Evolutionary conservation across 92 coral and sea anemone genomes (phyloP).

Genomic region (Muricea muricata): DNA sequence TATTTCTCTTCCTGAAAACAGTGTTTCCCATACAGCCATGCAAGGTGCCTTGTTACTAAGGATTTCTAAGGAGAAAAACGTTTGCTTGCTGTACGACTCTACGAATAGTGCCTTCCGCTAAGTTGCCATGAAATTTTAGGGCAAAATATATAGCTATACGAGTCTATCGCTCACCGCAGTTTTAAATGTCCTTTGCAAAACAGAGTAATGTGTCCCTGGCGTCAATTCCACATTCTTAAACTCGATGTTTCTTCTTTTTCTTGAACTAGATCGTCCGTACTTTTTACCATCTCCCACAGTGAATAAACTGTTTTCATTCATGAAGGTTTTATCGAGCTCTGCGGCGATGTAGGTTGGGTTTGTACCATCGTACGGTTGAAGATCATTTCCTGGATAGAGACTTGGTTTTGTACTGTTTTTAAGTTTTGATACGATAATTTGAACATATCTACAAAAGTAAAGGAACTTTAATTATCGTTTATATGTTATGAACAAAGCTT

Average conservation of each 20-base stretch:
- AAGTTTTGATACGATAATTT: background rate
- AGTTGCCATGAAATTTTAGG: too few species aligned
- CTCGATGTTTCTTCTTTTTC: background rate
- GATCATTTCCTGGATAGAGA: background rate
- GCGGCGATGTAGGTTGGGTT: background rate
- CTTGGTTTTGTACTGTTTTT: background rate
- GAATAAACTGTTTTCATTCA: background rate
- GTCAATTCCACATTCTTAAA: background rate
- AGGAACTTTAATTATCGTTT: too few species aligned
- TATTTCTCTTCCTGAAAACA: too few species aligned
- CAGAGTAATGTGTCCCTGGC: slow-evolving; percentile 12
- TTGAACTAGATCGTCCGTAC: background rate
- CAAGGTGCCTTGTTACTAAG: too few species aligned
- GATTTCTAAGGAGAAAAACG: too few species aligned
- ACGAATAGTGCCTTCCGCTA: too few species aligned
- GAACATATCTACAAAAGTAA: background rate
- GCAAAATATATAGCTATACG: too few species aligned
- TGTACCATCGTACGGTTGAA: background rate
- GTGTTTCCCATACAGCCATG: too few species aligned
- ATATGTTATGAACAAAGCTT: too few species aligned
- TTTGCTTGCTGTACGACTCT: too few species aligned
- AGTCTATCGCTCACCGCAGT: slow-evolving; percentile 12
- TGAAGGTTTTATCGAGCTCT: slow-evolving; percentile 2
- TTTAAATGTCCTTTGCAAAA: slow-evolving; percentile 23
- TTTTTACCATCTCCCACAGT: slow-evolving; percentile 19